Conservation (phyloP, 2,888 invertebrate genomes). For the Dicycla oo region DNA sequence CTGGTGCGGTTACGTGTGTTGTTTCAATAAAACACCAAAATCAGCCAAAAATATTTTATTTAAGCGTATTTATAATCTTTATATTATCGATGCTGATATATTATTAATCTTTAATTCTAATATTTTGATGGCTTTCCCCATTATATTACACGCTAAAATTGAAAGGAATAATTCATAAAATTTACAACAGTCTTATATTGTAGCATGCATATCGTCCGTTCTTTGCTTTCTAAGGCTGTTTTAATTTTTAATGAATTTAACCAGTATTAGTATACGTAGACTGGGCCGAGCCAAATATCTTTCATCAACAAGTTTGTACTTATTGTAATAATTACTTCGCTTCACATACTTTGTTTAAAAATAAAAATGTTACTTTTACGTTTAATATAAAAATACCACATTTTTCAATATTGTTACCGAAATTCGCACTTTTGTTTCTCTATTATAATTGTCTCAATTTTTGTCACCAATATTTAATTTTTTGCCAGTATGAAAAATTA, state of each 20-base stretch:
- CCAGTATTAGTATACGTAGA: conserved; percentile 80
- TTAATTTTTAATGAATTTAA: conserved; percentile 75
- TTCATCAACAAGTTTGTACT: conserved; percentile 87
- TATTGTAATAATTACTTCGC: conserved; percentile 79
- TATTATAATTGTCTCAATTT: conserved; percentile 75
- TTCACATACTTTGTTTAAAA: conserved; percentile 77
- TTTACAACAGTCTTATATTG: conserved; percentile 72
- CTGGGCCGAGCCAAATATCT: conserved; percentile 82
- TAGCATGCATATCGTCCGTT: conserved; percentile 28
- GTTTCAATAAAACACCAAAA: conserved; percentile 78
- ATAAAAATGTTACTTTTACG: conserved; percentile 76
- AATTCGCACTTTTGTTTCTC: conserved; percentile 81
- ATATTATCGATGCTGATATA: conserved; percentile 90
- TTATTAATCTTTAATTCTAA: conserved; percentile 89
- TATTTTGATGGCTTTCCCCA: conserved; percentile 86
- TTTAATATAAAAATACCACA: conserved; percentile 87
- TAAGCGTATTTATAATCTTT: conserved; percentile 91
- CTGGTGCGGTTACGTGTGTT: conserved; percentile 33
- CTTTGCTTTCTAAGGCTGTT: conserved; percentile 71
- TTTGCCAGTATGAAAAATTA: conserved; percentile 70
- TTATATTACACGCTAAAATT: conserved; percentile 79
- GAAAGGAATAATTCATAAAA: conserved; percentile 77
- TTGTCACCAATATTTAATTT: conserved; percentile 72
- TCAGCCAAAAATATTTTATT: conserved; percentile 91
- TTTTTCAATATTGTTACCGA: conserved; percentile 81